Evolutionary conservation across 1,140 invertebrate genomes (phyloP).

Genomic region (Solen grandis): DNA sequence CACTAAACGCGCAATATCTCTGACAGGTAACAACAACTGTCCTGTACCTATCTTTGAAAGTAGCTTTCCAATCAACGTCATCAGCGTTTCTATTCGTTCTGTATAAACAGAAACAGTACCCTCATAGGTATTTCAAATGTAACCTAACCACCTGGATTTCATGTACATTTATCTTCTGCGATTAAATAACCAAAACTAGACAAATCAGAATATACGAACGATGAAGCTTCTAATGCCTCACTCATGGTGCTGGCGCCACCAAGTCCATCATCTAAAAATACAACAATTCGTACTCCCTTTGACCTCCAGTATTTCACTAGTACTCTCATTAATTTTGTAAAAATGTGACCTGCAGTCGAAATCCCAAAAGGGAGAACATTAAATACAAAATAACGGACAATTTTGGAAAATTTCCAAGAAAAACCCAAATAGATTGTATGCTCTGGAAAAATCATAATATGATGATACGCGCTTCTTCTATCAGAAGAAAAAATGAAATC

Average conservation of each 20-base stretch:
- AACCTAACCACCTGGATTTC: constrained; percentile 52
- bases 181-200: constrained; percentile 35
- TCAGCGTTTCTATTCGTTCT: not conserved
- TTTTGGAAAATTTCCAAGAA: no score
- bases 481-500: constrained; percentile 35
- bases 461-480: constrained; percentile 45
- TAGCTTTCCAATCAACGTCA: not conserved
- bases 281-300: constrained; percentile 26
- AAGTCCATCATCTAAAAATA: constrained; percentile 55
- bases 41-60: not conserved
- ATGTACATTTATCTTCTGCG: constrained; percentile 45
- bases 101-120: constrained; percentile 7
- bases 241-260: constrained; percentile 18
- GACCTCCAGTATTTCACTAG: constrained; percentile 36
- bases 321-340: constrained; percentile 47
- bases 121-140: constrained; percentile 3
- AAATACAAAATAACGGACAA: constrained; percentile 37
- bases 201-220: not conserved
- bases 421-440: constrained; percentile 52
- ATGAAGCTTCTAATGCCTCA: not conserved
- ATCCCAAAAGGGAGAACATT: constrained; percentile 56
- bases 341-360: constrained; percentile 46
- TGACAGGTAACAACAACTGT: not conserved
- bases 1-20: constrained; percentile 3
- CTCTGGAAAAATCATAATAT: constrained; percentile 14